Conservation (phyloP, 2,113 vertebrate genomes). For the Anthoscopus minutus region DNA sequence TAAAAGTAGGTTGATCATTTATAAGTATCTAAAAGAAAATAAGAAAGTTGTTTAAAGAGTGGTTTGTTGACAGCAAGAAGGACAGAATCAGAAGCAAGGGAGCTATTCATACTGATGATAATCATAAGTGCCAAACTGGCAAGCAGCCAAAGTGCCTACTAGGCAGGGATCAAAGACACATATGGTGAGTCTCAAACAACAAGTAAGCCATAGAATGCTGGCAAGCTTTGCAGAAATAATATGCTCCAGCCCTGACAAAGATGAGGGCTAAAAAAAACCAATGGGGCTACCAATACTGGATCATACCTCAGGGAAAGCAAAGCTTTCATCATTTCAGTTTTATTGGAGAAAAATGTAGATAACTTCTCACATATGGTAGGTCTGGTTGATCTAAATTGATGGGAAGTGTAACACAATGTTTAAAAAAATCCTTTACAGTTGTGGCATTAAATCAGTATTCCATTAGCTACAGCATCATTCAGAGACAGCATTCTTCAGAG, state of each 20-base stretch:
- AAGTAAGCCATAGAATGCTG: slow-evolving; percentile 67
- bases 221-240: slow-evolving; percentile 52
- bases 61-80: slow-evolving; percentile 58
- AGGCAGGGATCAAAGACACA: slow-evolving; percentile 68
- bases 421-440: slow-evolving; percentile 60
- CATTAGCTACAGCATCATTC: slow-evolving; percentile 48
- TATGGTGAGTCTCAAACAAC: slow-evolving; percentile 67
- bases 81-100: slow-evolving; percentile 66
- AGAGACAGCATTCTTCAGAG: slow-evolving; percentile 61
- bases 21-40: slow-evolving; percentile 30
- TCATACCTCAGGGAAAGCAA: slow-evolving; percentile 58
- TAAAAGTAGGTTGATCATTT: slow-evolving; percentile 29
- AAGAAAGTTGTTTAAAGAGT: slow-evolving; percentile 43
- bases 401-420: slow-evolving; percentile 59
- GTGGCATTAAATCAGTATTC: slow-evolving; percentile 59
- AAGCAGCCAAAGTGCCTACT: slow-evolving; percentile 59
- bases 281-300: slow-evolving; percentile 27
- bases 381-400: slow-evolving; percentile 67
- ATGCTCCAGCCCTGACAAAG: slow-evolving; percentile 54
- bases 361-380: slow-evolving; percentile 69
- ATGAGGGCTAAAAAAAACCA: slow-evolving; percentile 29
- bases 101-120: slow-evolving; percentile 57
- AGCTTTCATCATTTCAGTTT: slow-evolving; percentile 67
- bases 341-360: slow-evolving; percentile 66
- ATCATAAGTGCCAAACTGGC: slow-evolving; percentile 58